phyloP scores from a whole-genome alignment of 2,888 invertebrate genomes.

The Eurois occulta region DNA sequence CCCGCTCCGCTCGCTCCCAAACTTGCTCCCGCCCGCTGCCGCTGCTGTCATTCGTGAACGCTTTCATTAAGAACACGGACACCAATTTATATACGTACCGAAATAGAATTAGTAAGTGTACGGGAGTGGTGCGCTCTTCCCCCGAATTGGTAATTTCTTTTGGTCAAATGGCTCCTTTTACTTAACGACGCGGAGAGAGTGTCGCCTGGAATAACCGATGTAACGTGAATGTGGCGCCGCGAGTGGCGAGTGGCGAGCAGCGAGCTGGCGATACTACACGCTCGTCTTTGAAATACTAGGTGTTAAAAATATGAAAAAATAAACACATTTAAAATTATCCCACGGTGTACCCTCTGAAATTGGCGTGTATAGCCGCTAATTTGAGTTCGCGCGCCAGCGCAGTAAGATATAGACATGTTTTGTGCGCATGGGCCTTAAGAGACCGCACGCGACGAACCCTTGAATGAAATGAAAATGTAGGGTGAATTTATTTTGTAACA shows the following conservation, averaged over 20 bases:
- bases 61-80: slow-evolving; percentile 58
- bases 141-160: slow-evolving; percentile 44
- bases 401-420: too few species aligned
- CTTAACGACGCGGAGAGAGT: slow-evolving; percentile 5
- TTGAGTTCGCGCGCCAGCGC: too few species aligned
- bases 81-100: slow-evolving; percentile 43
- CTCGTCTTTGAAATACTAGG: too few species aligned
- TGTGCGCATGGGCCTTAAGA: too few species aligned
- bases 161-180: slow-evolving; percentile 48
- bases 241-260: background rate
- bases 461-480: too few species aligned
- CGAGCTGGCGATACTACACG: background rate
- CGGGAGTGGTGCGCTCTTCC: slow-evolving; percentile 23
- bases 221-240: background rate
- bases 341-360: too few species aligned
- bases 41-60: background rate
- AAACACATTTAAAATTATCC: too few species aligned
- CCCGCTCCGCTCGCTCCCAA: background rate
- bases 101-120: slow-evolving; percentile 47
- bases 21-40: background rate
- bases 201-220: slow-evolving; percentile 39
- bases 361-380: too few species aligned
- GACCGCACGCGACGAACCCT: too few species aligned
- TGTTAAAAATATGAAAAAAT: too few species aligned
- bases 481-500: too few species aligned